Evolutionary conservation across 2,797 vertebrate species (phyloP).

Genomic region (Xiphophorus birchmanni): DNA sequence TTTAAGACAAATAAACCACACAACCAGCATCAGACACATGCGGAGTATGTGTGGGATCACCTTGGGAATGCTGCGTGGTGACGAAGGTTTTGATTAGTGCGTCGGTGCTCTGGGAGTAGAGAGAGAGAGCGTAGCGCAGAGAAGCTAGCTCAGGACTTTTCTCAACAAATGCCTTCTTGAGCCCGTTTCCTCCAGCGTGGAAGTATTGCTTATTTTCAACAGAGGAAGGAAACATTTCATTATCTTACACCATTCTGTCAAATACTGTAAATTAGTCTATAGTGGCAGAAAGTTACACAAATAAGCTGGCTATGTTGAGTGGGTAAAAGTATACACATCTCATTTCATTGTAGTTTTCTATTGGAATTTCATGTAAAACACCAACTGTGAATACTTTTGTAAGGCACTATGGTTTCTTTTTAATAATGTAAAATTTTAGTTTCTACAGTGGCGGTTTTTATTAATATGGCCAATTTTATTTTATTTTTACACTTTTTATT

Average conservation of each 20-base stretch:
- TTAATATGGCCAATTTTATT: no score
- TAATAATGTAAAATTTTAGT: no score
- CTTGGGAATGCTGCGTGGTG: slow-evolving; percentile 92
- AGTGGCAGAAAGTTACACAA: no score
- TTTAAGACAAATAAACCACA: background rate
- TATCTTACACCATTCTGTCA: background rate
- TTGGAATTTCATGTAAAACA: no score
- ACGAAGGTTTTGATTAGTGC: slow-evolving; percentile 97
- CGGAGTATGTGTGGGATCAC: slow-evolving; percentile 68
- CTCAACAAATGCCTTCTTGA: slow-evolving; percentile 95
- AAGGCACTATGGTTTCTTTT: no score
- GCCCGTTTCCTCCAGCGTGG: slow-evolving; percentile 93
- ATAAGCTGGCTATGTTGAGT: no score
- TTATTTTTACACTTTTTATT: no score
- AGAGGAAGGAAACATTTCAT: slow-evolving; percentile 1
- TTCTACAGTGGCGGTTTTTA: no score
- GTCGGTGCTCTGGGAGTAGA: slow-evolving; percentile 97
- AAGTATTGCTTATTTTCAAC: slow-evolving; percentile 89
- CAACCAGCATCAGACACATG: background rate
- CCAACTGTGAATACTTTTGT: no score
- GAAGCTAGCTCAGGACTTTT: slow-evolving; percentile 94
- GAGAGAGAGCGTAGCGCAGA: slow-evolving; percentile 92
- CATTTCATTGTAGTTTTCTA: no score
- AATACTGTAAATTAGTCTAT: background rate
- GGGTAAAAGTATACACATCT: no score